These are phyloP conservation scores for Pocillopora grandis DNA, from an alignment of 92 coral and sea anemone species.

Conservation along the genomic window DNA sequence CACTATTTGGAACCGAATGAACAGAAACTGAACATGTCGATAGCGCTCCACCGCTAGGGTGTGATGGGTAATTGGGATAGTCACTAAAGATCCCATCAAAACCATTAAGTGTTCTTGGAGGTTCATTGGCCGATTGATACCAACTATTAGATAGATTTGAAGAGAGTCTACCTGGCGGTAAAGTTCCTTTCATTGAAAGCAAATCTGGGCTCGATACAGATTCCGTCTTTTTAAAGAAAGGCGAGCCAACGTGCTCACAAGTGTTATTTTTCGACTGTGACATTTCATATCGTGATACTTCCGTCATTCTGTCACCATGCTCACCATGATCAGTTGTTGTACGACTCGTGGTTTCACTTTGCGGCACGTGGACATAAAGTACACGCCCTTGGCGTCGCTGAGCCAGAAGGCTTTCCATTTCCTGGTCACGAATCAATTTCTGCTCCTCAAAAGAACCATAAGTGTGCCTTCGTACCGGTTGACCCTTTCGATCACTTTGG, in stretches of 20 bases:
- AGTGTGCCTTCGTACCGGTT: constrained; percentile 8
- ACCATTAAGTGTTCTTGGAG: neutral
- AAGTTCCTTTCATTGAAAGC: constrained; percentile 22
- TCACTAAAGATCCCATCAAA: neutral
- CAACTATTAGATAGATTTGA: constrained; percentile 27
- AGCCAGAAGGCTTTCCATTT: constrained; percentile 18
- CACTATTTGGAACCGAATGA: constrained; percentile 3
- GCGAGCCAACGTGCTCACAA: constrained; percentile 59
- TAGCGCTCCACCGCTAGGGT: neutral
- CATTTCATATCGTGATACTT: constrained; percentile 19
- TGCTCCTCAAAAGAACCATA: constrained; percentile 30
- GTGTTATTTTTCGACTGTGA: constrained; percentile 14
- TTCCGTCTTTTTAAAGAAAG: constrained; percentile 42
- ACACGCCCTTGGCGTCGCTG: constrained; percentile 59
- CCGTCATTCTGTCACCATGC: constrained; percentile 21
- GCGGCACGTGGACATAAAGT: constrained; percentile 52
- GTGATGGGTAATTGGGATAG: neutral
- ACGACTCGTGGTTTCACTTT: constrained; percentile 4
- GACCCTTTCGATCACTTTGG: neutral
- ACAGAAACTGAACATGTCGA: neutral
- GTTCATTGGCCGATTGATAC: constrained; percentile 14
- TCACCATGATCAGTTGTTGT: neutral
- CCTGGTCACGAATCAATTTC: constrained; percentile 8
- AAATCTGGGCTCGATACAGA: constrained; percentile 44
- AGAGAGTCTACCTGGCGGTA: constrained; percentile 10